A percentile compares a stretch with the other conserved stretches of the same genome.
Evolutionary conservation across 2,113 vertebrate species (phyloP).

Genomic region (Mystacornis crossleyi): DNA sequence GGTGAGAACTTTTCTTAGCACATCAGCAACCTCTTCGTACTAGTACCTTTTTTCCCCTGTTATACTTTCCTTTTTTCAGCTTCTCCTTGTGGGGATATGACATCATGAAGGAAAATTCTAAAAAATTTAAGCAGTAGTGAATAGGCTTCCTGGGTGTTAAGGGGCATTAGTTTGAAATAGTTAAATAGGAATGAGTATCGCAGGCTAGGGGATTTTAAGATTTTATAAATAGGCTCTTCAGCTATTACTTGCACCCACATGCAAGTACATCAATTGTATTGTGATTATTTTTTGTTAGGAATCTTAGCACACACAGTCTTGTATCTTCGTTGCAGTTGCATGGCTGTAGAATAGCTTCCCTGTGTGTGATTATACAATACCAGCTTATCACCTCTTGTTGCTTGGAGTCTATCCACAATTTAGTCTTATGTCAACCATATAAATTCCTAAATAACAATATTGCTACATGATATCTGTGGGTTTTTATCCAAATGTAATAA

Average conservation of each 20-base stretch:
- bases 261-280: background rate
- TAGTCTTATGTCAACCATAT: background rate
- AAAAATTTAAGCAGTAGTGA: background rate
- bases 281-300: background rate
- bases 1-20: background rate
- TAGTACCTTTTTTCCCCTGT: background rate
- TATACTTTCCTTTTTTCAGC: background rate
- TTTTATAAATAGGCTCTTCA: background rate
- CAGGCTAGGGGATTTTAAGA: background rate
- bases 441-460: background rate
- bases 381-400: background rate
- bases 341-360: background rate
- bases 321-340: background rate
- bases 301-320: background rate
- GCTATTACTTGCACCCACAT: background rate
- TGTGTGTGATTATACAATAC: background rate
- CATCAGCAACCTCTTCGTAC: background rate
- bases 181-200: background rate
- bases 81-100: background rate
- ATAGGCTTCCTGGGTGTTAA: background rate
- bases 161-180: background rate
- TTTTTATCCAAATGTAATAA: background rate
- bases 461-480: background rate
- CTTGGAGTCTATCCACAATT: background rate
- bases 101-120: background rate